phyloP scores from a whole-genome alignment of 2,888 invertebrate genomes.

The Tineola bisselliella region DNA sequence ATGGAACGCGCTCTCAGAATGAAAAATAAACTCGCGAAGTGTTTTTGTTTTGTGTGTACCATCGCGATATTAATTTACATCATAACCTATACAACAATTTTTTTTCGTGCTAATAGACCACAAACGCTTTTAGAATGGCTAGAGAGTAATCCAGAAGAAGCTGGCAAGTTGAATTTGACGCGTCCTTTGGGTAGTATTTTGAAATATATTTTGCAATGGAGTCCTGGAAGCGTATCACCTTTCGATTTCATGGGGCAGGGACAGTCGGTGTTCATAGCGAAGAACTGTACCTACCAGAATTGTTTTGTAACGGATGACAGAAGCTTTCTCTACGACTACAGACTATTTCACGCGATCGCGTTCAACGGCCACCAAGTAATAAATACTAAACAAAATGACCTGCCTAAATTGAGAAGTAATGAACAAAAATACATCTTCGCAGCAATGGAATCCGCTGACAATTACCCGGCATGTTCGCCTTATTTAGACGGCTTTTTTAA shows the following conservation, averaged over 20 bases:
- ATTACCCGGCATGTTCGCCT: conserved; percentile 33
- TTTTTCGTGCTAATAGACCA: neutral
- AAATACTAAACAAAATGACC: conserved; percentile 15
- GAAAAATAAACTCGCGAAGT: conserved; percentile 2
- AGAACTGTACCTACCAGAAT: conserved; percentile 19
- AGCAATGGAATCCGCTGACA: conserved; percentile 29
- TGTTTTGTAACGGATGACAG: conserved; percentile 29
- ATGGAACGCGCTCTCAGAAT: neutral
- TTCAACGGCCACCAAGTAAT: conserved; percentile 26
- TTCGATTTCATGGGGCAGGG: conserved; percentile 12
- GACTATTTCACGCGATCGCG: conserved; percentile 30
- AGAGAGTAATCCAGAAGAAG: neutral
- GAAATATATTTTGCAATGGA: conserved; percentile 15
- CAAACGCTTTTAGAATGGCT: neutral
- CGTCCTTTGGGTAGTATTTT: neutral
- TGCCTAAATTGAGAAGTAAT: conserved; percentile 23
- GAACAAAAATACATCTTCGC: conserved; percentile 34
- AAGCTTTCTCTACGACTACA: conserved; percentile 23
- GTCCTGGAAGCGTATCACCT: neutral
- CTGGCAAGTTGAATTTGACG: neutral
- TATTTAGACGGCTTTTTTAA: conserved; percentile 37
- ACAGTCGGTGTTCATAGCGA: conserved; percentile 10
- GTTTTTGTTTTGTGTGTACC: neutral
- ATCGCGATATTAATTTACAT: neutral
- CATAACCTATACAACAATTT: neutral